Evolutionary conservation across 1,140 invertebrate species (phyloP), one percentile per base, ranked within the genome.

Genomic region (Chlorops oryzae): DNA sequence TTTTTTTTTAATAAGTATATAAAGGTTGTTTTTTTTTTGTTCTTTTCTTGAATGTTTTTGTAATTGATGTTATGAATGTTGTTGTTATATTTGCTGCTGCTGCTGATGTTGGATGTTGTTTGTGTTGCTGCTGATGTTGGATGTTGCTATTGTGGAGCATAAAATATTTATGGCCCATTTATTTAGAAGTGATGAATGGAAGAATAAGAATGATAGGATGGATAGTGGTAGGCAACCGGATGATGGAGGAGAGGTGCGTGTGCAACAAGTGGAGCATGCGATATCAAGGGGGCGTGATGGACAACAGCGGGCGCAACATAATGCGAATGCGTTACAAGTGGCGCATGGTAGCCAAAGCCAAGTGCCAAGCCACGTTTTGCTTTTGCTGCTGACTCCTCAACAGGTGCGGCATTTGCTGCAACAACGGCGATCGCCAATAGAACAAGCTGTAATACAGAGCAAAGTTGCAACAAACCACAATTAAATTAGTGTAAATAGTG

Each of bases 331-430:
- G 65, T 59, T 17, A 69, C 20, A 35, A 69, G n/a, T 18, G 66
- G 66, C 28, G 66, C 59, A 52, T 69, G 66, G 41, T 69, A 69
- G 32, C 66, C 66, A 9, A 69, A 15, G 0, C 66, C 63, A 6
- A 69, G 42, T 1, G 58, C 38, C 23, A 69, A 35, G 23, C 66
- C 66, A 10, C 66, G 63, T 46, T 69, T 69, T 9, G 56, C 50
- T 60, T 69, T 69, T 17, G 50, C 52, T 10, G 63, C 59, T 1
- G 59, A 42, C 42, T 59, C 58, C 1, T 46, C 61, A 32, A 59
- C 56, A 32, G 66, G 65, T 47, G 65, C 66, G 50, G 65, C 59
- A 47, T 64, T 38, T 47, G 52, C 57, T 32, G 55, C 55, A 9
- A 48, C 20, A 47, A 55, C 48, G 41, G 59, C 56, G 40, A 62